Conservation (phyloP, 2,113 vertebrate species). For the Ornithorhynchus anatinus region DNA sequence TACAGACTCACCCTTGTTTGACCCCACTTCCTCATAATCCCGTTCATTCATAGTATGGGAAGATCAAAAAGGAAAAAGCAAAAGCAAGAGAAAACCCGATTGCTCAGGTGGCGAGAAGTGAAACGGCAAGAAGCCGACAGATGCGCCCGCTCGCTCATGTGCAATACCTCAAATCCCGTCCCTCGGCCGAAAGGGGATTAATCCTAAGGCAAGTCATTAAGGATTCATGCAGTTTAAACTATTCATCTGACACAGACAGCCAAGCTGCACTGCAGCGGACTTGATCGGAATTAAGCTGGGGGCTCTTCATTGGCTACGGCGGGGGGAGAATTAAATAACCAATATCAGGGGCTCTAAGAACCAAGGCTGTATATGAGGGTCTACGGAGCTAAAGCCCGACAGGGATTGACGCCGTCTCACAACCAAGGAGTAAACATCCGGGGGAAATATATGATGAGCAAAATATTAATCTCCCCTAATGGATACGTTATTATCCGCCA, state of each 20-base stretch:
- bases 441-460: neutral
- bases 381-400: neutral
- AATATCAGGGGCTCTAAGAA: neutral
- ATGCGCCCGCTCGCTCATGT: constrained; percentile 46
- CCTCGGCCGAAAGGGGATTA: constrained; percentile 59
- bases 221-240: constrained; percentile 34
- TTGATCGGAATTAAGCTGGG: constrained; percentile 37
- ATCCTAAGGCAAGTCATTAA: constrained; percentile 60
- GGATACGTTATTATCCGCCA: neutral
- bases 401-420: too few species aligned
- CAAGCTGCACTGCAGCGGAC: constrained; percentile 31
- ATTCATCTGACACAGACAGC: constrained; percentile 36
- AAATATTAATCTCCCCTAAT: neutral
- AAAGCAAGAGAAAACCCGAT: neutral
- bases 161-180: constrained; percentile 59
- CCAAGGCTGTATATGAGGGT: neutral
- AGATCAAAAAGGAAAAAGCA: constrained; percentile 7
- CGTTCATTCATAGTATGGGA: constrained; percentile 50
- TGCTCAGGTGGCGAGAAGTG: neutral
- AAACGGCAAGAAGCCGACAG: constrained; percentile 28
- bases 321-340: neutral
- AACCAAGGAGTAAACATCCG: neutral
- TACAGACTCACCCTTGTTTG: constrained; percentile 58
- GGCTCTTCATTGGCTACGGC: constrained; percentile 44
- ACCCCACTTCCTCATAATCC: constrained; percentile 48